A percentile compares a stretch with the other conserved stretches of the same genome.
These are phyloP conservation scores for Cephalopholis sonnerati DNA, from an alignment of 2,113 vertebrate genomes.

Conservation along the genomic window DNA sequence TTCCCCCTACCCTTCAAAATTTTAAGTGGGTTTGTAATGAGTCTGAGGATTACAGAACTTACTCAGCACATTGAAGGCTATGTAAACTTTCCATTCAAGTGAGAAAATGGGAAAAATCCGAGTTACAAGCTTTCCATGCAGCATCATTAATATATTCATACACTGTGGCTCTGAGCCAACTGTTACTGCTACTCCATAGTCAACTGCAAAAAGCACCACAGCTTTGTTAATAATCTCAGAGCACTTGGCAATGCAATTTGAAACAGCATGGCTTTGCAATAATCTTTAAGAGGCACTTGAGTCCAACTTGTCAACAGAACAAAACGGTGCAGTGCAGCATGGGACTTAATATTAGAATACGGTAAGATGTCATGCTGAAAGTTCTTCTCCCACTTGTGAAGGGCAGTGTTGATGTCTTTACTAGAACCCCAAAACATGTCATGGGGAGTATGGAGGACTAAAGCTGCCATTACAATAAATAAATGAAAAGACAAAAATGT, in stretches of 20 bases:
- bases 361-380: conserved; percentile 13
- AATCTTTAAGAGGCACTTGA: conserved; percentile 66
- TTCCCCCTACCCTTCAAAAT: conserved; percentile 6
- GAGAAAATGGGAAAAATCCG: conserved; percentile 34
- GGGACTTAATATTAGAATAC: conserved; percentile 6
- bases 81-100: conserved; percentile 51
- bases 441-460: too few relatives aligned
- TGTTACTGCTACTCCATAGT: conserved; percentile 29
- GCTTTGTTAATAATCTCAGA: conserved; percentile 61
- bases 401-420: background rate
- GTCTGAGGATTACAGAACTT: conserved; percentile 53
- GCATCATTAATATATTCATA: conserved; percentile 57
- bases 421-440: background rate
- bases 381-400: background rate
- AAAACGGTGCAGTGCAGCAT: conserved; percentile 19
- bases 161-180: conserved; percentile 43
- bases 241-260: conserved; percentile 53
- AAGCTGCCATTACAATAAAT: too few relatives aligned
- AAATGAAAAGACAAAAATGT: too few relatives aligned
- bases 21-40: conserved; percentile 55
- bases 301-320: conserved; percentile 62
- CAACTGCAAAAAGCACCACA: conserved; percentile 27
- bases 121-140: conserved; percentile 37
- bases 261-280: conserved; percentile 62
- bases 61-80: conserved; percentile 53